Conservation (phyloP, 2,113 vertebrate genomes). For the Brachypteracias leptosomus region DNA sequence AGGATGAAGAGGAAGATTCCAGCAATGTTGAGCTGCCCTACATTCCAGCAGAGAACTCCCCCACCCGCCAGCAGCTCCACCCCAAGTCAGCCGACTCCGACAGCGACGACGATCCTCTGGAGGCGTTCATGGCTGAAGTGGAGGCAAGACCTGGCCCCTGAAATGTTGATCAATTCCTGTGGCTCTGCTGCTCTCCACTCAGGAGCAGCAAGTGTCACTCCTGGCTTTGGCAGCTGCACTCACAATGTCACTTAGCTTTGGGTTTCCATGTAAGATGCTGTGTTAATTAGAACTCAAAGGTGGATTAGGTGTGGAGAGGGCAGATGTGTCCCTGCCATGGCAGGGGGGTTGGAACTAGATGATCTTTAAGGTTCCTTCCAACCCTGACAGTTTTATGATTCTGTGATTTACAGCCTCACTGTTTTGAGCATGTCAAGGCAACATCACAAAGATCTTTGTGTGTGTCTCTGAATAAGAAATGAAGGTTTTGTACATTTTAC, state of each 20-base stretch:
- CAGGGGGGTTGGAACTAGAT: no score
- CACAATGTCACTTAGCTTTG: background rate
- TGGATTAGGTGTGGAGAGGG: background rate
- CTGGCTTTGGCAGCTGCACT: background rate
- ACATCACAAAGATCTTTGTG: background rate
- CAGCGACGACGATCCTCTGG: constrained; percentile 96
- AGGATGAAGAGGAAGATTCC: constrained; percentile 97
- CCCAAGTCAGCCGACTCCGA: constrained; percentile 87
- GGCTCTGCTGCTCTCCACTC: background rate
- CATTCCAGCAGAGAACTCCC: constrained; percentile 97
- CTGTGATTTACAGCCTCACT: background rate
- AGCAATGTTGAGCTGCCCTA: constrained; percentile 91
- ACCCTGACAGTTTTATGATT: no score
- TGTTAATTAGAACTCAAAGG: background rate
- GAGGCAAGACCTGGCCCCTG: constrained; percentile 78
- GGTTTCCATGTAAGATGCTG: background rate
- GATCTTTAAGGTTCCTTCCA: no score
- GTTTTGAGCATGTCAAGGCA: background rate
- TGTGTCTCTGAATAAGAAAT: background rate
- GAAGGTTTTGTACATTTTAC: background rate
- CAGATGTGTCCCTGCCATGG: no score
- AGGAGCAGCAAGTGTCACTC: background rate
- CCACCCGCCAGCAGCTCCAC: constrained; percentile 91
- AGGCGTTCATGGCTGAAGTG: constrained; percentile 98
- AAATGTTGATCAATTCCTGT: background rate